A percentile compares a stretch with the other conserved stretches of the same genome.
phyloP scores from a whole-genome alignment of 2,888 invertebrate genomes.

The Octodonta nipae region DNA sequence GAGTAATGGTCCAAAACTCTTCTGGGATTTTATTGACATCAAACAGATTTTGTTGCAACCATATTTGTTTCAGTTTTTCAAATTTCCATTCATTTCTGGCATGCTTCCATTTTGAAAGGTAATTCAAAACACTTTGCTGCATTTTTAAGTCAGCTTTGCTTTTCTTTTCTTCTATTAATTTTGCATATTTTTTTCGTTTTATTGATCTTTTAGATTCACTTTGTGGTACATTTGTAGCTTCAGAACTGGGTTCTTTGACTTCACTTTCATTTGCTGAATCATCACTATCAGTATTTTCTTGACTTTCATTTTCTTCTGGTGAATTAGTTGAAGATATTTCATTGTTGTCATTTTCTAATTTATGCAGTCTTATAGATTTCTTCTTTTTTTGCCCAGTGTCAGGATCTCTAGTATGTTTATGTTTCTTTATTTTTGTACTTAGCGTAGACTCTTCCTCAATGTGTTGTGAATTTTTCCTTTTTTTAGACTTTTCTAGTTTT shows the following conservation, averaged over 20 bases:
- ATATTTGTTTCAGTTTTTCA: slow-evolving; percentile 64
- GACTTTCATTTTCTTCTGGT: too few relatives aligned
- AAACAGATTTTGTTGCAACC: slow-evolving; percentile 57
- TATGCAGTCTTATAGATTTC: slow-evolving; percentile 2
- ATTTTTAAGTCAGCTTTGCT: slow-evolving; percentile 41
- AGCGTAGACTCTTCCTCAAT: too few relatives aligned
- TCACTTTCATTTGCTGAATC: slow-evolving; percentile 4
- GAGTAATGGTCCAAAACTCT: slow-evolving; percentile 47
- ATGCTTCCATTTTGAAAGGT: slow-evolving; percentile 62
- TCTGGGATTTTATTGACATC: slow-evolving; percentile 46
- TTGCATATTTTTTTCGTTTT: slow-evolving; percentile 49
- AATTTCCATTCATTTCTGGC: slow-evolving; percentile 62
- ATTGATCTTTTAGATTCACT: slow-evolving; percentile 48
- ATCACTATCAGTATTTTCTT: too few relatives aligned
- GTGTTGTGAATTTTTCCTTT: too few relatives aligned
- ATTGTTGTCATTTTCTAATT: slow-evolving; percentile 3
- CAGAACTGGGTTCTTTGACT: slow-evolving; percentile 15
- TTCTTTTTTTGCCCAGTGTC: slow-evolving; percentile 2
- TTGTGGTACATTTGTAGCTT: too few relatives aligned
- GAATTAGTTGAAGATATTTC: too few relatives aligned
- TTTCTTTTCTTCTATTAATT: slow-evolving; percentile 43
- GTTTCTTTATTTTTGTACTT: too few relatives aligned
- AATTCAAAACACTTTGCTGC: slow-evolving; percentile 49
- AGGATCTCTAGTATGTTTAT: too few relatives aligned
- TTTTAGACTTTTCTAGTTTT: too few relatives aligned